Evolutionary conservation across 2,888 invertebrate genomes (phyloP), one percentile per base, ranked within the genome.

Genomic region (Empis stercorea): DNA sequence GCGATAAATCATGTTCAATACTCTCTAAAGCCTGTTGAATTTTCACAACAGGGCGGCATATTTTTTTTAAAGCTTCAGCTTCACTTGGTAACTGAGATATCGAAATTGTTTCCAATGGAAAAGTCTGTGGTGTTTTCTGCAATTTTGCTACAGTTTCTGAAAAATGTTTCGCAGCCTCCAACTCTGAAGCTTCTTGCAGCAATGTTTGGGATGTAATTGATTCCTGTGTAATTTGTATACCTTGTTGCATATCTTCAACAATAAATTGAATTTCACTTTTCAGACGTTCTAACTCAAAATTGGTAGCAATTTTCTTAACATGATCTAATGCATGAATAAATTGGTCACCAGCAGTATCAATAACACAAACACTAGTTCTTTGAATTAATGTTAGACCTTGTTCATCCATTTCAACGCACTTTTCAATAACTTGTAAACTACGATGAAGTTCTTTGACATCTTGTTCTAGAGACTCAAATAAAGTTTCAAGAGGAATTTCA

Each of bases 371-470:
- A 60, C 82, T 81, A 0, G 82, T 81, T 58, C 76, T 74, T 59
- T 81, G 80, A 2, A 82, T 79, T 10, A 83, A 65, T 0, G 82
- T 81, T 46, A 76, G 78, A 11, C 76, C 80, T 34, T 76, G 76
- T 54, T 77, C 78, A 62, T 80, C 79, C 54, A 80, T 74, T 56
- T 79, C 79, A 34, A 80, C 74, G 58, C 83, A 81, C 60, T 80
- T 80, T 61, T 82, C 78, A 34, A 83, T 75, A 2, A 80, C 75
- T 15, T 76, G 75, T 6, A 85, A 61, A 20, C 79, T 77, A 55
- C 79, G 76, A 57, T 81, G 80, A 17, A 86, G 64, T 30, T 73
- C 71, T 55, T 77, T 77, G 34, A 86, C 68, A 3, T 81, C 76
- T 49, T 75, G 75, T 10, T 80, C 76, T 56, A 80, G 70, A 3